Base-by-base conservation (phyloP, 2,888 invertebrate species). In the Nymphalis c-album region DNA sequence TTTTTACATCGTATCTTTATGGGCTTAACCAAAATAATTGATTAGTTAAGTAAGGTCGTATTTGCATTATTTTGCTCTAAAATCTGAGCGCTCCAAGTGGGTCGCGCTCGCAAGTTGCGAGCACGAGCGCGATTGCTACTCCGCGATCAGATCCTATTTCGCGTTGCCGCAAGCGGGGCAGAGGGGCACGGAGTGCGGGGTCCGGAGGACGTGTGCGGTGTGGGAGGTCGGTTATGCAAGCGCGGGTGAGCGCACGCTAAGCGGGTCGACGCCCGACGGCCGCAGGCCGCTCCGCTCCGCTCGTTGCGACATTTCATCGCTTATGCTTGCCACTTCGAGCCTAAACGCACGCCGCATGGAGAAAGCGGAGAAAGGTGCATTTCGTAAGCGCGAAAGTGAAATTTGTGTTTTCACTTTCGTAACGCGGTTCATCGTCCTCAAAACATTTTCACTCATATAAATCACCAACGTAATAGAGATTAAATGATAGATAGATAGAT, bases 231-330 rank as follows among this genome's bases (percentile, higher is more conserved):
- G 87, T 90, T 90, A 91, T 90, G 91, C 91, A 91, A 91, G 90
- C 88, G 88, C 87, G 85, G 91, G 94, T 94, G 94, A 94, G 93
- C 94, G 94, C 94, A 92, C 93, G 92, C 88, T 93, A 94, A 94
- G 92, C 94, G 88, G 94, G 94, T 94, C 94, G 94, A 89, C 93
- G 94, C 90, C 93, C 94, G 94, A 91, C 88, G 80, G 79, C 76
- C 79, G 75, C 78, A 79, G 78, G 48, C 78, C 76, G 80, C 84
- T 79, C 79, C 80, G 82, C 82, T 80, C 79, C 75, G 81, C 80
- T 79, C 77, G 78, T 86, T 87, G 90, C 89, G 84, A 87, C 89
- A 86, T 82, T 81, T 76, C 75, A 76, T 76, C 78, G 77, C 80
- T 75, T 71, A 73, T 71, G 73, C 71, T 70, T 60, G 70, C 73